Percentiles rank a stretch among this genome's conserved stretches.
Conservation (phyloP, 64 coral and sea anemone species). For the Cladopsammia gracilis region DNA sequence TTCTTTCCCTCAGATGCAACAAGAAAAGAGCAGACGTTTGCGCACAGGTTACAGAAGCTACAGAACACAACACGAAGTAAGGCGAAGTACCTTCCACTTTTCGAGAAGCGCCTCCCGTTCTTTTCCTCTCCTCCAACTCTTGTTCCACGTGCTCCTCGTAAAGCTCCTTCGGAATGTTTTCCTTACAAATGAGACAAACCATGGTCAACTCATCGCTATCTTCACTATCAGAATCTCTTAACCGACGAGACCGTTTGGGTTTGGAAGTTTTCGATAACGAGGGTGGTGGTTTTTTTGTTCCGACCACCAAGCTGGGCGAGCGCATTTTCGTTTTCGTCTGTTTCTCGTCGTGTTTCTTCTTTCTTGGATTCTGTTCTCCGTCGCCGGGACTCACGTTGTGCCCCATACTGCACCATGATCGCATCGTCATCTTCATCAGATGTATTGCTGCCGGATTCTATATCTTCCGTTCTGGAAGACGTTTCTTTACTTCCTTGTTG, state of each 20-base stretch:
- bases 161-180: conserved; percentile 38
- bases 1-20: too few relatives aligned
- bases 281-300: background rate
- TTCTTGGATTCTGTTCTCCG: background rate
- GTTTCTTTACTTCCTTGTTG: background rate
- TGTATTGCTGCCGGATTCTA: background rate
- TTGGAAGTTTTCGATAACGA: conserved; percentile 16
- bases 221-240: conserved; percentile 30
- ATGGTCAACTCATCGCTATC: conserved; percentile 9
- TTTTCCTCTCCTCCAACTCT: conserved; percentile 30
- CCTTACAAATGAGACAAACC: background rate
- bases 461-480: background rate
- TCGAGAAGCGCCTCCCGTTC: too few relatives aligned
- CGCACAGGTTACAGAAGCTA: too few relatives aligned
- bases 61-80: background rate
- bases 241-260: background rate
- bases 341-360: background rate
- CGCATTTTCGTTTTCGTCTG: conserved; percentile 14
- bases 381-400: background rate
- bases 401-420: conserved; percentile 17
- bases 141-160: conserved; percentile 13
- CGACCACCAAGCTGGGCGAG: background rate
- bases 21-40: background rate
- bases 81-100: conserved; percentile 1
- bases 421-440: conserved; percentile 5